Evolutionary conservation across 2,797 vertebrate genomes (phyloP), one percentile per base, ranked within the genome.

Genomic region (Streptopelia turtur): DNA sequence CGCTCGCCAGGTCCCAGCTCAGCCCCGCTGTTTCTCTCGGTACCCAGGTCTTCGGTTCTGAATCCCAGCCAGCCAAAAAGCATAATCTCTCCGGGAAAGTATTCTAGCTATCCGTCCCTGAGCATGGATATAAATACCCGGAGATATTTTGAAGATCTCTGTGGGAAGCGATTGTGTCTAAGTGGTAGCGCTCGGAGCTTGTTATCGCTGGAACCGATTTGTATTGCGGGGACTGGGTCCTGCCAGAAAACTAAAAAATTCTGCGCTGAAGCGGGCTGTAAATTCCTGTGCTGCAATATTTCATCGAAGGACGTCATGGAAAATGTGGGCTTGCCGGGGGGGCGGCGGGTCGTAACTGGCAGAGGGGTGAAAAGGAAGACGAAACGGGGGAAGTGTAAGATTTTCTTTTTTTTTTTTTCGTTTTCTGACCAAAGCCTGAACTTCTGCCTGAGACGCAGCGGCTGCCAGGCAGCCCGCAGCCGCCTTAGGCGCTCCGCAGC

Each of bases 271-370:
- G 97, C 96, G 96, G 97, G 98, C 97, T 97, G 97, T 96, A 97
- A 98, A 98, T 98, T 98, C 98, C 98, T 97, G 97, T 92, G 97
- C 98, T 97, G 98, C 96, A 96, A 99, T 98, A 98, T 98, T 98
- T 99, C 98, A 98, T 81, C 94, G 97, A 97, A 97, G 97, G 97
- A 98, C 98, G 98, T 99, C 98, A 99, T 98, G 99, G 99, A 99
- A 99, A 99, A 97, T 98, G 96, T 94, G 97, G 55, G 97, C 97
- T 97, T 95, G 27, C 91, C 94, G 93, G 90, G 92, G 64, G 64
- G 88, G 97, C 96, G 93, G 21, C 33, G 59, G 53, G 52, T 78
- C 33, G 41, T 61, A 66, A 79, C 20, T 13, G 97, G 96, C 93
- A 97, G 91, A 79, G 66, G 85, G 92, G 89, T 93, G 59, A 56